Conservation (phyloP, 2,888 invertebrate species). For the Tineola bisselliella region DNA sequence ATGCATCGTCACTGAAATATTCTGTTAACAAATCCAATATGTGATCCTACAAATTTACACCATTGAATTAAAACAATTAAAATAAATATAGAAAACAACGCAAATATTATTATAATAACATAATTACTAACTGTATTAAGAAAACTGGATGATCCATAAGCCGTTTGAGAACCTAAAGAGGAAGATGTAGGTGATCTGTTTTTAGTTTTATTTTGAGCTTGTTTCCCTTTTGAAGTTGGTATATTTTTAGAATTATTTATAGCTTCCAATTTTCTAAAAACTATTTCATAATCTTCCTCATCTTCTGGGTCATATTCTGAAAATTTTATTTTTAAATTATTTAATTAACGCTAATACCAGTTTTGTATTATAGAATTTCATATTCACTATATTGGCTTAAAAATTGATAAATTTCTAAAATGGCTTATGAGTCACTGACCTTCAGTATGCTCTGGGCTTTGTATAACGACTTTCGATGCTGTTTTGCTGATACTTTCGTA, state of each 20-base stretch:
- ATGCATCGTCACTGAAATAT: constrained; percentile 36
- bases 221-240: not conserved
- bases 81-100: too few species aligned
- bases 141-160: not conserved
- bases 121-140: not conserved
- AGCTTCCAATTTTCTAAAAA: not conserved
- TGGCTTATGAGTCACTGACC: constrained; percentile 29
- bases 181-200: not conserved
- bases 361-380: too few species aligned
- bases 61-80: too few species aligned
- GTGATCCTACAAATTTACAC: constrained; percentile 37
- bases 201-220: not conserved
- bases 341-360: too few species aligned
- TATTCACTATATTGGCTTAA: too few species aligned
- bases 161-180: not conserved
- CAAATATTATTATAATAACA: too few species aligned
- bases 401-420: too few species aligned
- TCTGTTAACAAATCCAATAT: constrained; percentile 41
- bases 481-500: constrained; percentile 21
- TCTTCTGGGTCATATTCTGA: not conserved
- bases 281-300: constrained; percentile 2
- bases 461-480: not conserved
- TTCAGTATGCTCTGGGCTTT: constrained; percentile 25
- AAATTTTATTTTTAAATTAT: not conserved
- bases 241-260: not conserved